Conservation (phyloP, 1,140 invertebrate genomes). For the Zaprionus ornatus region DNA sequence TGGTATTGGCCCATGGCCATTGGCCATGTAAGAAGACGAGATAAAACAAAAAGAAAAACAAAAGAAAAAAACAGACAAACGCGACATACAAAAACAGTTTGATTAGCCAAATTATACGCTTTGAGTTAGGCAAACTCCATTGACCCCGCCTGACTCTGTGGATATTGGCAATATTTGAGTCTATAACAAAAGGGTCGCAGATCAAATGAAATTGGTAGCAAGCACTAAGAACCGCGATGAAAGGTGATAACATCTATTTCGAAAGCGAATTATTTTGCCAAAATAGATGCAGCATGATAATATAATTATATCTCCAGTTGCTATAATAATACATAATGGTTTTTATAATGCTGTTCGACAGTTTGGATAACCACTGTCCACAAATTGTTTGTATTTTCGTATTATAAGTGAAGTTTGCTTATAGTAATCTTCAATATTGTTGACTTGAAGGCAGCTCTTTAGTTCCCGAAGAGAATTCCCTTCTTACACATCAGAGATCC, state of each 20-base stretch:
- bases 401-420: not conserved
- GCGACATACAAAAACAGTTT: conserved; percentile 38
- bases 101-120: conserved; percentile 44
- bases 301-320: not conserved
- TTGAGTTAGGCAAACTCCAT: conserved; percentile 23
- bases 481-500: not conserved
- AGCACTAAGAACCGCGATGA: conserved; percentile 8
- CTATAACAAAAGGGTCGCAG: conserved; percentile 7
- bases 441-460: not conserved
- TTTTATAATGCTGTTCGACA: not conserved
- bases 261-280: too few relatives aligned
- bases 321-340: conserved; percentile 8
- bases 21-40: conserved; percentile 21
- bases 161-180: conserved; percentile 20
- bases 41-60: conserved; percentile 37
- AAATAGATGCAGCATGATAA: not conserved
- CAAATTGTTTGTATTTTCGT: too few relatives aligned
- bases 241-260: not conserved
- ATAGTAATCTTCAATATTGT: too few relatives aligned
- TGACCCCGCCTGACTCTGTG: conserved; percentile 26
- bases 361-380: too few relatives aligned
- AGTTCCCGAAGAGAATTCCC: not conserved
- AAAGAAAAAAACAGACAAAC: conserved; percentile 6
- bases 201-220: conserved; percentile 27
- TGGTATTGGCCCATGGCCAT: conserved; percentile 29